These are phyloP conservation scores for Calidris pugnax DNA, from an alignment of 2,113 vertebrate species.

Conservation along the genomic window DNA sequence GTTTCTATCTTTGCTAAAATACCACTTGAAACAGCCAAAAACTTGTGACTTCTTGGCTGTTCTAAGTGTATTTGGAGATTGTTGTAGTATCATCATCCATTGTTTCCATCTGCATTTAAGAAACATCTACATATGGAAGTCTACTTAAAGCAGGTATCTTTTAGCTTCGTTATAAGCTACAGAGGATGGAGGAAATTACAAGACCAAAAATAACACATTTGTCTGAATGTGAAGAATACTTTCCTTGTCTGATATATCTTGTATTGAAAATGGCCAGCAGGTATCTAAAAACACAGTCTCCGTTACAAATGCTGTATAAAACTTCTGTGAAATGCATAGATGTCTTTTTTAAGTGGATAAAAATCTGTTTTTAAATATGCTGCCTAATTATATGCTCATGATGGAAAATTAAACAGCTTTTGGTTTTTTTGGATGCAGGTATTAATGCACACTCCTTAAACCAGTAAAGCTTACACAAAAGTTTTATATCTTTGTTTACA, in stretches of 20 bases:
- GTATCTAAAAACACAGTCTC: not conserved
- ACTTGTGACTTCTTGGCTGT: slow-evolving; percentile 47
- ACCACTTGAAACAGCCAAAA: not conserved
- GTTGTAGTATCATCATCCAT: not conserved
- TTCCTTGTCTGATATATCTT: slow-evolving; percentile 10
- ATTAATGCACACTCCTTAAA: not conserved
- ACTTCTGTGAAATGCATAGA: slow-evolving; percentile 24
- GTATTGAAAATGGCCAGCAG: slow-evolving; percentile 32
- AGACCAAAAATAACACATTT: slow-evolving; percentile 1
- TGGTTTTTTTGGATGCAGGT: not conserved
- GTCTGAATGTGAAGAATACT: slow-evolving; percentile 41
- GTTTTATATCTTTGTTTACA: slow-evolving; percentile 5
- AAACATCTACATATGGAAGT: slow-evolving; percentile 26
- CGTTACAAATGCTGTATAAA: not conserved
- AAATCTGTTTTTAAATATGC: not conserved
- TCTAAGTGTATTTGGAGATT: slow-evolving; percentile 13
- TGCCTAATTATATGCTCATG: not conserved
- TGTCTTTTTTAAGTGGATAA: not conserved
- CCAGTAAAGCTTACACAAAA: not conserved
- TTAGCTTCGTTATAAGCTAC: slow-evolving; percentile 31
- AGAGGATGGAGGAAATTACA: slow-evolving; percentile 39
- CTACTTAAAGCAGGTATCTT: slow-evolving; percentile 36
- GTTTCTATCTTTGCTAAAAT: slow-evolving; percentile 50
- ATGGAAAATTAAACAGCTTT: not conserved
- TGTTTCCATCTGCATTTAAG: slow-evolving; percentile 45